Base-by-base conservation (phyloP, 2,113 vertebrate species). In the Alexandromys fortis region DNA sequence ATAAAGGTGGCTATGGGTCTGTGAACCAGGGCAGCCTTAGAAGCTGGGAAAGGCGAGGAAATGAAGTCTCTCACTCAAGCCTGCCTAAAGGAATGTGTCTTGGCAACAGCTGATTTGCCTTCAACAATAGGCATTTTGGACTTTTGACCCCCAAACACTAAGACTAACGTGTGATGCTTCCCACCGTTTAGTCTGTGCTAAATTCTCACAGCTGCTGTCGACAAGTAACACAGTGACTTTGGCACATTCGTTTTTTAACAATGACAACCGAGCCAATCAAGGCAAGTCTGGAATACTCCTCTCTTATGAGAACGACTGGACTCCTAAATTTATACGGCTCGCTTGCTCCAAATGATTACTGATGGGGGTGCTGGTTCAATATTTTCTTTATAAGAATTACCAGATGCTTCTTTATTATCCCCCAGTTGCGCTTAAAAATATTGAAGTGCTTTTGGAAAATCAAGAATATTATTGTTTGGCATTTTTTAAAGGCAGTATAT, bases 361-460 rank as follows among this genome's bases (percentile, higher is more conserved):
- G 63, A 79, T 79, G 9, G 65, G 76, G 76, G 73, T 33, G 1
- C 35, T 16, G 24, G 65, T 28, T 72, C 91, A 88, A 73, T 35
- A 92, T 77, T 88, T 92, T 96, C 21, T 61, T 93, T 49, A 45
- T 75, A 81, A 95, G 90, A 65, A 28, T 77, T 92, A 90, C 68
- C 38, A 82, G 65, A 68, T 90, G 58, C 12, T 22, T 85, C 55
- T 92, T 67, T 47, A 73, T 42, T 76, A 33, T 67, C 90, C n/a
- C 86, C 10, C 52, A 89, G 16, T 79, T 90, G n/a, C 9, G 45
- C 58, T 16, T 95, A 94, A 70, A 90, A 90, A 90, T 49, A 70
- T 19, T 91, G 61, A 87, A 77, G 28, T 38, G 24, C 35, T 94
- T 75, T 72, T 12, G 61, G 16, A 82, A 72, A 86, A 49, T 78